phyloP scores from a whole-genome alignment of 2,797 vertebrate species.

The Rhabdophis nuchalis region DNA sequence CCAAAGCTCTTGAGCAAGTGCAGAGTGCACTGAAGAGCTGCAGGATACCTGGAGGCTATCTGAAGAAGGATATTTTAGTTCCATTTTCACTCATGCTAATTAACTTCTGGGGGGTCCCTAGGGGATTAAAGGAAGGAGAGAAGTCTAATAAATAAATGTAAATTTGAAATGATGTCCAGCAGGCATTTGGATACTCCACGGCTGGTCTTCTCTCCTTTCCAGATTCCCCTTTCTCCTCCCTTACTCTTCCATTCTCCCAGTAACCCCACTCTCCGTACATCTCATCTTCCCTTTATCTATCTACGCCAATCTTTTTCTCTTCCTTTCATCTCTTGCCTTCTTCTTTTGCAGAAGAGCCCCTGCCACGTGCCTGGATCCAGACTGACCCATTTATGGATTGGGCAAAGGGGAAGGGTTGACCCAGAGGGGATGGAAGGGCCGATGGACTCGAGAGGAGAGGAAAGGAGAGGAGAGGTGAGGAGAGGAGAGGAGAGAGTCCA shows the following conservation, averaged over 20 bases:
- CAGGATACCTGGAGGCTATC: not conserved
- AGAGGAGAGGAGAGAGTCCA: not conserved
- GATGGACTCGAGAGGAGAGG: not conserved
- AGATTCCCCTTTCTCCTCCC: not conserved
- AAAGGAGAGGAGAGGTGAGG: too few relatives aligned
- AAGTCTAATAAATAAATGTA: not conserved
- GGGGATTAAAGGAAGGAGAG: not conserved
- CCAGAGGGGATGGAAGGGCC: not conserved
- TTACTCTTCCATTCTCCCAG: not conserved
- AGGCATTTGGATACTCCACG: not conserved
- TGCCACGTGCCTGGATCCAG: not conserved
- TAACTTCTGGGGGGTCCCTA: not conserved
- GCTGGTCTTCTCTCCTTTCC: not conserved
- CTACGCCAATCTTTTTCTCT: not conserved
- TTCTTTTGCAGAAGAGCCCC: not conserved
- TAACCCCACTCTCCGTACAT: not conserved
- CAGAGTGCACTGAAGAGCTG: not conserved
- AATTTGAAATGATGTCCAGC: not conserved
- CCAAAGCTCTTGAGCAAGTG: not conserved
- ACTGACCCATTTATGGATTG: not conserved
- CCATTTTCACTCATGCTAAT: not conserved
- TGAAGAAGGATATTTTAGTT: too few relatives aligned
- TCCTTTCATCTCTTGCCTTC: too few relatives aligned
- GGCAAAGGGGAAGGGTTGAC: not conserved
- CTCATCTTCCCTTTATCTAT: not conserved